phyloP scores from a whole-genome alignment of 2,797 vertebrate species.

The Pogonophryne albipinna region DNA sequence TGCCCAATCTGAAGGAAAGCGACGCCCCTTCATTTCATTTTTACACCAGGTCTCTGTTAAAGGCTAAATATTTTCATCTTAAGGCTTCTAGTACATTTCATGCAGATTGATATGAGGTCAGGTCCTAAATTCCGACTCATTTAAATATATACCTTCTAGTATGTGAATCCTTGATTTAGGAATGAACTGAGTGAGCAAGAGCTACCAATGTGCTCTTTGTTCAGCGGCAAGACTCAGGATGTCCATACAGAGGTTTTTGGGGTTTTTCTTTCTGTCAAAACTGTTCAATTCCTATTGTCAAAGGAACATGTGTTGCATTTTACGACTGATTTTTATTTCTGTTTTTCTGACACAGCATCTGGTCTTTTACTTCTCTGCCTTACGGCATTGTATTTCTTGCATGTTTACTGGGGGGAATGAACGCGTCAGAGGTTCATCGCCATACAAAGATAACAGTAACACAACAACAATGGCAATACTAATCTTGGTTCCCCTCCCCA shows the following conservation, averaged over 20 bases:
- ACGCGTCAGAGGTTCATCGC: constrained; percentile 58
- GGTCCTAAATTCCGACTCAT: constrained; percentile 47
- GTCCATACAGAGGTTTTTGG: constrained; percentile 26
- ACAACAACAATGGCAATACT: constrained; percentile 69
- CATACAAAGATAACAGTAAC: constrained; percentile 63
- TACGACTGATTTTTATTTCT: constrained; percentile 24
- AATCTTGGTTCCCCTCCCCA: constrained; percentile 51
- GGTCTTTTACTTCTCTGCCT: constrained; percentile 52
- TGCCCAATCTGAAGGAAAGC: constrained; percentile 64
- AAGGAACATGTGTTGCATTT: constrained; percentile 46
- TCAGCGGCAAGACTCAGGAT: constrained; percentile 68
- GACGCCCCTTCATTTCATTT: constrained; percentile 56
- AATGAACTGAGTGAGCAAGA: constrained; percentile 29
- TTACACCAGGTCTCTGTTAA: constrained; percentile 51
- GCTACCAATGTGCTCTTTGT: constrained; percentile 43
- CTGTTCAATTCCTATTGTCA: constrained; percentile 41
- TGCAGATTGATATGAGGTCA: constrained; percentile 34
- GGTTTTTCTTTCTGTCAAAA: constrained; percentile 48
- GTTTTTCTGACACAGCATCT: constrained; percentile 35
- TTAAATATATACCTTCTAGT: constrained; percentile 2
- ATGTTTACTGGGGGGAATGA: constrained; percentile 76
- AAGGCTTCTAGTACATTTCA: constrained; percentile 66
- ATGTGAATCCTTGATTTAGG: constrained; percentile 40
- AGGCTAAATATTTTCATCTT: constrained; percentile 31
- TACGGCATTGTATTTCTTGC: constrained; percentile 58